Percentiles rank a stretch among this genome's conserved stretches.
phyloP scores from a whole-genome alignment of 2,797 vertebrate species.

The Sebastes nivosus region DNA sequence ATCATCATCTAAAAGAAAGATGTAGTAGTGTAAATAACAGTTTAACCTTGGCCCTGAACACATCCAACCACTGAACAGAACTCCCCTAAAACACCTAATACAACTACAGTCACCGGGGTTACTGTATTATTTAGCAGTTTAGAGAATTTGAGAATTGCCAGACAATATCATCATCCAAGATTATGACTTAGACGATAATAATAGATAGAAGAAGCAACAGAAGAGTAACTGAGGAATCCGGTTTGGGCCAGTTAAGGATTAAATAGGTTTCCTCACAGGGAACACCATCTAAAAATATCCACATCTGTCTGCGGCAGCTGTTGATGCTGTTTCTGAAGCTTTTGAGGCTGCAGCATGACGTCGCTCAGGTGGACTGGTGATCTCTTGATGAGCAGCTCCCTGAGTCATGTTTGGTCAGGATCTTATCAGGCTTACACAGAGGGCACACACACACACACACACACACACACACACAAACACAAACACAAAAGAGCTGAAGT shows the following conservation, averaged over 20 bases:
- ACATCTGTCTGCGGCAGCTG: conserved; percentile 20
- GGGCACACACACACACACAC: not conserved
- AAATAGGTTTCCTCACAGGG: conserved; percentile 50
- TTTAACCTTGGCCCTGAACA: not conserved
- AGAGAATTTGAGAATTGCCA: conserved; percentile 14
- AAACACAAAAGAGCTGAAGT: conserved; percentile 26
- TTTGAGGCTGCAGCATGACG: conserved; percentile 50
- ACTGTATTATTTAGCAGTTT: not conserved
- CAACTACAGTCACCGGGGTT: not conserved
- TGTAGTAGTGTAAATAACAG: not conserved
- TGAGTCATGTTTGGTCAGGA: conserved; percentile 57
- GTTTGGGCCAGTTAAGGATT: conserved; percentile 40
- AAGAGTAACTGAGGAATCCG: conserved; percentile 30
- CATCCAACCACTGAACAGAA: not conserved
- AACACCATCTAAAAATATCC: conserved; percentile 61
- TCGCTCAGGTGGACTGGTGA: conserved; percentile 52
- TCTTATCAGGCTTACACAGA: conserved; percentile 52
- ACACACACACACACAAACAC: not conserved
- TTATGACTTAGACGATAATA: conserved; percentile 19
- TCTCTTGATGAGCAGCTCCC: conserved; percentile 32
- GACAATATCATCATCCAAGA: conserved; percentile 1
- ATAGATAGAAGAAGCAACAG: conserved; percentile 28
- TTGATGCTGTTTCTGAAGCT: conserved; percentile 18
- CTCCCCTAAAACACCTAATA: not conserved
- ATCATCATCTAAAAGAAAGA: not conserved